A percentile compares a stretch with the other conserved stretches of the same genome.
These are phyloP conservation scores for Eunapius fragilis DNA, from an alignment of 37 sponge, comb jelly and placozoan species.

Conservation along the genomic window DNA sequence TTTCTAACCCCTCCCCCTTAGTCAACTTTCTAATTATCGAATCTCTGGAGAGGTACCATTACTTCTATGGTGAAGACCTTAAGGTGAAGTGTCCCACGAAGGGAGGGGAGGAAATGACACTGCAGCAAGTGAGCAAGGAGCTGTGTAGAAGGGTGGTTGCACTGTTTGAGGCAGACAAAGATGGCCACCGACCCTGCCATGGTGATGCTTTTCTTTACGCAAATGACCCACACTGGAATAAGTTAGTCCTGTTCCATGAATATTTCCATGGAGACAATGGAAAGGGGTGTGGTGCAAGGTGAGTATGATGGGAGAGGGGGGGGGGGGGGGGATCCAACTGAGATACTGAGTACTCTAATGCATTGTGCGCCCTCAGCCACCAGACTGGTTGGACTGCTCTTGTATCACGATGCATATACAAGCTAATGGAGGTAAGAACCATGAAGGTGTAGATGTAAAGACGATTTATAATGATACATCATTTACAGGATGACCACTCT, in stretches of 20 bases:
- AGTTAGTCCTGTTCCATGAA: conserved; percentile 95
- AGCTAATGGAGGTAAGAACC: conserved; percentile 39
- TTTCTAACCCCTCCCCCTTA: conserved; percentile 32
- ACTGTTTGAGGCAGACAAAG: conserved; percentile 70
- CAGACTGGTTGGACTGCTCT: conserved; percentile 98
- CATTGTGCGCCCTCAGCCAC: conserved; percentile 54
- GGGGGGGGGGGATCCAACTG: no score
- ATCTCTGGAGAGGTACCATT: conserved; percentile 90
- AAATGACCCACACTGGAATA: conserved; percentile 87
- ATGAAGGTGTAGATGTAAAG: neutral
- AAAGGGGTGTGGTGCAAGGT: conserved; percentile 96
- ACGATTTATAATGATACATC: neutral
- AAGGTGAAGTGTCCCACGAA: conserved; percentile 92
- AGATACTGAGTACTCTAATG: neutral
- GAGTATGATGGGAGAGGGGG: neutral
- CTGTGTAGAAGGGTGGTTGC: conserved; percentile 61
- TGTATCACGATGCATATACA: conserved; percentile 80
- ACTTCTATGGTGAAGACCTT: conserved; percentile 87
- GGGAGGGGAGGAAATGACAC: conserved; percentile 78
- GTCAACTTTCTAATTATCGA: conserved; percentile 94
- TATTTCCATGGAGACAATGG: conserved; percentile 95
- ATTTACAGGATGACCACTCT: neutral
- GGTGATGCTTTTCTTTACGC: conserved; percentile 77
- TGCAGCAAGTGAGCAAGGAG: conserved; percentile 81
- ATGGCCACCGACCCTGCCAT: conserved; percentile 84